Evolutionary conservation across 2,888 invertebrate species (phyloP).

Genomic region (Caradrina kadenii): DNA sequence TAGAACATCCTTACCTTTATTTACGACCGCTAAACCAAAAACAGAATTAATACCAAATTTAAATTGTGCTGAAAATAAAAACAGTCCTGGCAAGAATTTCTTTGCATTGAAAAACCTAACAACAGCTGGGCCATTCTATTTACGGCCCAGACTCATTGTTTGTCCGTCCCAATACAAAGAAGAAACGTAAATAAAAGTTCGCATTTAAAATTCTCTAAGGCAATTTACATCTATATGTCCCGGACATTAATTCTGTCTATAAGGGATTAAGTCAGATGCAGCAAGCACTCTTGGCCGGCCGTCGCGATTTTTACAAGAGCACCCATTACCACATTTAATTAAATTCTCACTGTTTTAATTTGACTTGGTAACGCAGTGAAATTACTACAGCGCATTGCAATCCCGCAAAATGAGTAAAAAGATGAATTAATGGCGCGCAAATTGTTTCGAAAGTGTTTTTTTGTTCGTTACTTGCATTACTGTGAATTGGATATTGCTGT

Average conservation of each 20-base stretch:
- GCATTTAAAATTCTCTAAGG: conserved; percentile 64
- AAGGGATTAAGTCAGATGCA: conserved; percentile 78
- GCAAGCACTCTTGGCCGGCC: conserved; percentile 69
- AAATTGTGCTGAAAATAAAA: not conserved
- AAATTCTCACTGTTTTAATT: conserved; percentile 88
- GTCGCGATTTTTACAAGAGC: conserved; percentile 84
- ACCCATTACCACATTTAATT: conserved; percentile 88
- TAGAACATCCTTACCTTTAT: not conserved
- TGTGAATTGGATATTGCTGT: conserved; percentile 23
- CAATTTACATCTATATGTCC: conserved; percentile 65
- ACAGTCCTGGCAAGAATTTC: too few relatives aligned
- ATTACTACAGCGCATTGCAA: conserved; percentile 78
- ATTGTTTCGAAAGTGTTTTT: conserved; percentile 58
- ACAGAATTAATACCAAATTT: not conserved
- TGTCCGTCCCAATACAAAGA: conserved; percentile 42
- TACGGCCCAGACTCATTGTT: conserved; percentile 41
- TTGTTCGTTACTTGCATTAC: conserved; percentile 29
- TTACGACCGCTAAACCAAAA: not conserved
- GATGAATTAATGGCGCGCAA: conserved; percentile 67
- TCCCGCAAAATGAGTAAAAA: conserved; percentile 65
- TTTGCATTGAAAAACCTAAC: conserved; percentile 34
- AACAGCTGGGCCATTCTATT: conserved; percentile 42
- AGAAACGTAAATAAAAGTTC: conserved; percentile 59
- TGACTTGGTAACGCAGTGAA: conserved; percentile 80
- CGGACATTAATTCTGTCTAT: conserved; percentile 74